Conservation (phyloP, 2,888 invertebrate species). For the Invenusta paracnida region DNA sequence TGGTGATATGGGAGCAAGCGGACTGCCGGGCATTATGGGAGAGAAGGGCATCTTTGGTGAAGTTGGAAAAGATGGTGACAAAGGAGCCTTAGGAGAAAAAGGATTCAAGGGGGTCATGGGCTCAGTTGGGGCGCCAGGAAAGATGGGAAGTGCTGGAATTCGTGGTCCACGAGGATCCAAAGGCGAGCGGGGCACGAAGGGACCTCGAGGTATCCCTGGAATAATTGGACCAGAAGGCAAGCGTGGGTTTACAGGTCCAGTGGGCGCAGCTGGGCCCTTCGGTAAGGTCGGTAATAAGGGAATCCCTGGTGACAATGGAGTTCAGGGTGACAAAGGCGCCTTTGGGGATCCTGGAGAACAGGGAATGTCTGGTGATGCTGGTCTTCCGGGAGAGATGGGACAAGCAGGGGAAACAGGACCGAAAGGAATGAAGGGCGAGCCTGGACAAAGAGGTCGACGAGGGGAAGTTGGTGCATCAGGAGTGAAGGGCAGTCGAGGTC, state of each 20-base stretch:
- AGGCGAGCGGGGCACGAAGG: conserved; percentile 28
- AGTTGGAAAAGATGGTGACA: neutral
- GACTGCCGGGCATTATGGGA: conserved; percentile 12
- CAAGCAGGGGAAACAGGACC: neutral
- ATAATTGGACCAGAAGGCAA: conserved; percentile 27
- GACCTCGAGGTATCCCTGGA: conserved; percentile 11
- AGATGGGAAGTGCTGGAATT: conserved; percentile 6
- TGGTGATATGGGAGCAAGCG: neutral
- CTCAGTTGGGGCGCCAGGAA: neutral
- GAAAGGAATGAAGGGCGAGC: neutral
- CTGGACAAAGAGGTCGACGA: neutral
- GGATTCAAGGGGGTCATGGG: neutral
- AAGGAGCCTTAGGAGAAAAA: neutral
- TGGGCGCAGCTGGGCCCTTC: neutral
- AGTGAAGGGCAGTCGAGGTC: neutral
- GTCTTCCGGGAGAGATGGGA: neutral
- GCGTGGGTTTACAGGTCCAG: neutral
- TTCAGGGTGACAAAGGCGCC: neutral
- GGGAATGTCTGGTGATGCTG: neutral
- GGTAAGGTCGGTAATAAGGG: neutral
- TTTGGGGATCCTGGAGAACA: neutral
- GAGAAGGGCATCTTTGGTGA: neutral
- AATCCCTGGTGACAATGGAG: conserved; percentile 9
- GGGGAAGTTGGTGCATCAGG: neutral
- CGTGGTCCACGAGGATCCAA: neutral